phyloP scores from a whole-genome alignment of 2,888 invertebrate genomes.

The Rhingia rostrata region DNA sequence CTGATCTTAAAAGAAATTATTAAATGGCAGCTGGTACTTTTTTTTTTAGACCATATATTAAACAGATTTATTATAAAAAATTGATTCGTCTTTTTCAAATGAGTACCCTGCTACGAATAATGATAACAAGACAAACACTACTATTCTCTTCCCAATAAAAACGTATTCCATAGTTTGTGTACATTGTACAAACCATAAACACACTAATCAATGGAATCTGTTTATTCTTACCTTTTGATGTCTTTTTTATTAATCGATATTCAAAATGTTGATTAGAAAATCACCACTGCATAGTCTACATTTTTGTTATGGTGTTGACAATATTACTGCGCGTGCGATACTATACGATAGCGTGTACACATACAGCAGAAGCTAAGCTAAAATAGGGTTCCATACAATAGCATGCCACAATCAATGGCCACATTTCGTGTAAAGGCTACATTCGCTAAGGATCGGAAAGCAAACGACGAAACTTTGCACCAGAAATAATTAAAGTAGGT shows the following conservation, averaged over 20 bases:
- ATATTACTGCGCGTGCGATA: too few relatives aligned
- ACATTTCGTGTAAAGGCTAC: background rate
- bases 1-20: too few relatives aligned
- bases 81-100: too few relatives aligned
- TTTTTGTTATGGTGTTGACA: slow-evolving; percentile 6
- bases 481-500: slow-evolving; percentile 54
- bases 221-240: slow-evolving; percentile 3
- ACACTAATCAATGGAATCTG: background rate
- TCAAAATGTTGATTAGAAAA: slow-evolving; percentile 48
- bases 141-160: too few relatives aligned
- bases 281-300: slow-evolving; percentile 16
- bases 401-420: background rate
- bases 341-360: slow-evolving; percentile 4
- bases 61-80: too few relatives aligned
- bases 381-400: background rate
- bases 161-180: too few relatives aligned
- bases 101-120: too few relatives aligned
- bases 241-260: slow-evolving; percentile 54
- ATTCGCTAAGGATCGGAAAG: background rate
- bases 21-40: too few relatives aligned
- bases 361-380: background rate
- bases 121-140: too few relatives aligned
- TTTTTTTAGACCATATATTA: too few relatives aligned
- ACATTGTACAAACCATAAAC: too few relatives aligned
- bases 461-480: slow-evolving; percentile 36